Evolutionary conservation across 2,797 vertebrate species (phyloP).

Genomic region (Acridotheres tristis): DNA sequence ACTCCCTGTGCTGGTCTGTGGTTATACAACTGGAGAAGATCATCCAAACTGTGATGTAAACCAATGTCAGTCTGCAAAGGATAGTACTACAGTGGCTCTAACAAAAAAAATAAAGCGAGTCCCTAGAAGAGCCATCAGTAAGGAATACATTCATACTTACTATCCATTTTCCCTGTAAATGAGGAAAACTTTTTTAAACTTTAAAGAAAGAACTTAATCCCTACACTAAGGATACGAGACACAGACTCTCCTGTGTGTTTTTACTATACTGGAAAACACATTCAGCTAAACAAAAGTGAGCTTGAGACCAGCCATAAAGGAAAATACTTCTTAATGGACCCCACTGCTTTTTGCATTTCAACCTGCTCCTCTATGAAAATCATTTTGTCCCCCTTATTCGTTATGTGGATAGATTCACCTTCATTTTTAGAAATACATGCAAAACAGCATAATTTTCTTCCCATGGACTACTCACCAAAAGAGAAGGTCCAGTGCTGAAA

Average conservation of each 20-base stretch:
- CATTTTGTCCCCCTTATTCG: not conserved
- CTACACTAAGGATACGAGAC: not conserved
- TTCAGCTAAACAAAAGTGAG: not conserved
- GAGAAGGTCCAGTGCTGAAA: not conserved
- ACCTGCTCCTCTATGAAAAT: not conserved
- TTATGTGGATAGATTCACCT: not conserved
- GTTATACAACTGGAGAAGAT: conserved; percentile 68
- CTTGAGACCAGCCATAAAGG: not conserved
- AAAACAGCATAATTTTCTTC: not conserved
- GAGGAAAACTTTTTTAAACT: not conserved
- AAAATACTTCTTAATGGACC: not conserved
- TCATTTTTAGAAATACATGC: not conserved
- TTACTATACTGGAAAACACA: not conserved
- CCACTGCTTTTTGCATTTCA: not conserved
- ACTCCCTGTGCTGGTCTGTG: conserved; percentile 20
- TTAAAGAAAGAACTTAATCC: not conserved
- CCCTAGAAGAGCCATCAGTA: not conserved
- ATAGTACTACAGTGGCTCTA: not conserved
- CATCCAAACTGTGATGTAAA: conserved; percentile 53
- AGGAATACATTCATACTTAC: not conserved
- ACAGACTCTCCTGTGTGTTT: not conserved
- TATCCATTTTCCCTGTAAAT: not conserved
- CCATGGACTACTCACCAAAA: not conserved
- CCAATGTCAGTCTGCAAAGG: conserved; percentile 34
- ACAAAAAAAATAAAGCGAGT: conserved; percentile 15